phyloP scores from a whole-genome alignment of 2,888 invertebrate genomes.

The Drosophila basisetae region DNA sequence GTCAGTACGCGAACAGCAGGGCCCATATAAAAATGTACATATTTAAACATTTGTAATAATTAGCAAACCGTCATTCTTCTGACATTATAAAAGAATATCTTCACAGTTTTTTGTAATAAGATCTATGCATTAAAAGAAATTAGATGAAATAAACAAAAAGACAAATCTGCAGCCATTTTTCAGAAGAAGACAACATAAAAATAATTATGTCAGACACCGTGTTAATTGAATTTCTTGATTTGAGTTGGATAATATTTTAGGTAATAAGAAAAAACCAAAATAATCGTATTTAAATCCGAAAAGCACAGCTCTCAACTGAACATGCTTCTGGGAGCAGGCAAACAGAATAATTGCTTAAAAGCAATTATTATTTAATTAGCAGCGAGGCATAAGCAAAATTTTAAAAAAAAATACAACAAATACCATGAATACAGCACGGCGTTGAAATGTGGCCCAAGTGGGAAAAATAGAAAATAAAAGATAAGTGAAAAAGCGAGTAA shows the following conservation, averaged over 20 bases:
- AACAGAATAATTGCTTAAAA: conserved; percentile 54
- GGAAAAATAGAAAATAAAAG: conserved; percentile 19
- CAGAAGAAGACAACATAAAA: neutral
- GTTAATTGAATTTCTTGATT: neutral
- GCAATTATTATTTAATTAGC: conserved; percentile 67
- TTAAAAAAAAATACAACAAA: conserved; percentile 5
- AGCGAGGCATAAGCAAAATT: conserved; percentile 28
- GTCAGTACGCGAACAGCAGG: neutral
- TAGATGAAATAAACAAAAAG: neutral
- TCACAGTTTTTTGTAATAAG: neutral
- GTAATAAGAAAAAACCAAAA: neutral
- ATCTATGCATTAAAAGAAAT: neutral
- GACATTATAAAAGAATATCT: neutral
- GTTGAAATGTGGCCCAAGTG: conserved; percentile 66
- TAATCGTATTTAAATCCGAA: conserved; percentile 4
- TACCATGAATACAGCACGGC: conserved; percentile 34
- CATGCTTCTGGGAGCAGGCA: conserved; percentile 27
- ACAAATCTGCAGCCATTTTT: neutral
- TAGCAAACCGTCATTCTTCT: neutral
- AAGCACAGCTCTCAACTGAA: conserved; percentile 18
- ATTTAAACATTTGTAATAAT: neutral
- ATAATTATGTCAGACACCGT: neutral
- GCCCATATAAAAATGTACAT: neutral
- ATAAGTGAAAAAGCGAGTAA: neutral
- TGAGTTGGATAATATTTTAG: neutral